Percentiles rank a stretch among this genome's conserved stretches.
Conservation (phyloP, 2,888 invertebrate species). For the Octodonta nipae region DNA sequence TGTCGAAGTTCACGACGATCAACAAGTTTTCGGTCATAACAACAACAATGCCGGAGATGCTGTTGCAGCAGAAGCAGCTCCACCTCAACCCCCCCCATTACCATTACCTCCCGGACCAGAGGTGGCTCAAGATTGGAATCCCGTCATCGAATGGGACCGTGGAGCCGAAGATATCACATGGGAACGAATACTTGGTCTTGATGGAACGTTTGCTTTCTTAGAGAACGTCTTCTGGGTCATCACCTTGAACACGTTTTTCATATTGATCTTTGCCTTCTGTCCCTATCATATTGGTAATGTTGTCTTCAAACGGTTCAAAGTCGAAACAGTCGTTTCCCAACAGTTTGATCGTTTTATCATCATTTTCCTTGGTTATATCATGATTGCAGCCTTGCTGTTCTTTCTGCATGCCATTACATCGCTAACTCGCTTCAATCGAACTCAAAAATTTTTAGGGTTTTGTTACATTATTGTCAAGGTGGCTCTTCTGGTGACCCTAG, state of each 20-base stretch:
- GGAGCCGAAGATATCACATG: slow-evolving; percentile 96
- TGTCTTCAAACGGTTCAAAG: slow-evolving; percentile 58
- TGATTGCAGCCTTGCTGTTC: slow-evolving; percentile 71
- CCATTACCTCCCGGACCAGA: slow-evolving; percentile 49
- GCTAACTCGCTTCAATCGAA: slow-evolving; percentile 62
- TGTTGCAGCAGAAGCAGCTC: too few relatives aligned
- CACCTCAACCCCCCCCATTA: too few relatives aligned
- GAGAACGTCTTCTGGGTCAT: slow-evolving; percentile 99
- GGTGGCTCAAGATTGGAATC: slow-evolving; percentile 89
- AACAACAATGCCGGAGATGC: slow-evolving; percentile 21
- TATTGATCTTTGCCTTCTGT: slow-evolving; percentile 90
- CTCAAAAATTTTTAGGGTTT: slow-evolving; percentile 76
- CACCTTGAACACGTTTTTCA: slow-evolving; percentile 90
- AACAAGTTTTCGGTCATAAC: slow-evolving; percentile 29
- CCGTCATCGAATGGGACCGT: slow-evolving; percentile 96
- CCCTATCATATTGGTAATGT: slow-evolving; percentile 90
- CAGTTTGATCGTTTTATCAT: slow-evolving; percentile 90
- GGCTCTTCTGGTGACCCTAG: slow-evolving; percentile 85
- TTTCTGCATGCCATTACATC: slow-evolving; percentile 74
- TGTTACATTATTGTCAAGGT: slow-evolving; percentile 86
- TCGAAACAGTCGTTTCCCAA: slow-evolving; percentile 53
- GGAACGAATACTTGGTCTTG: slow-evolving; percentile 89
- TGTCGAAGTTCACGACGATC: too few relatives aligned
- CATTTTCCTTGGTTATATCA: slow-evolving; percentile 83
- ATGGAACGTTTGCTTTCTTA: slow-evolving; percentile 90